Evolutionary conservation across 2,113 vertebrate species (phyloP).

Genomic region (human): DNA sequence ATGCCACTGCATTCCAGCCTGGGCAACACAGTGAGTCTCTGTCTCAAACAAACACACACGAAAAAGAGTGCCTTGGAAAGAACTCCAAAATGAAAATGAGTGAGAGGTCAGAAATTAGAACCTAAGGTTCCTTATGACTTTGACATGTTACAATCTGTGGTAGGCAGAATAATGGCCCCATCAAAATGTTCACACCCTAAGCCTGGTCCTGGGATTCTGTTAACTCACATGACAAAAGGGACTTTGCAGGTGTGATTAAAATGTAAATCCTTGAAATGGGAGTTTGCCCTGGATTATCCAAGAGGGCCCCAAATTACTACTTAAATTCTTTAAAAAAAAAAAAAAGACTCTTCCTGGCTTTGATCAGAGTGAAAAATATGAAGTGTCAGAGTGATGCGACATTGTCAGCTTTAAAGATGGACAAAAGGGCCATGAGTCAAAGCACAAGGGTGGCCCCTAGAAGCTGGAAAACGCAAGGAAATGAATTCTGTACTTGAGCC

Average conservation of each 20-base stretch:
- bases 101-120: constrained; percentile 19
- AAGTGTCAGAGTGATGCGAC: neutral
- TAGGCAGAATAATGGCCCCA: neutral
- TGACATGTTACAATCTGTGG: neutral
- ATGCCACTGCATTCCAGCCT: too few relatives aligned
- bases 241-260: neutral
- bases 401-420: neutral
- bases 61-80: neutral
- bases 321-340: neutral
- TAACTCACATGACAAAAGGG: neutral
- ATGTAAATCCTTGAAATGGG: neutral
- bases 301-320: neutral
- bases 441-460: neutral
- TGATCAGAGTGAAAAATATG: neutral
- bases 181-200: neutral
- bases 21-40: too few relatives aligned
- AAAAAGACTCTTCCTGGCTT: neutral
- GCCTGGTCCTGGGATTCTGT: neutral
- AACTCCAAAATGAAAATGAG: neutral
- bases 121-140: constrained; percentile 27
- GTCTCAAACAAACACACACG: too few relatives aligned
- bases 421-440: neutral
- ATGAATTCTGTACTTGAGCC: neutral
- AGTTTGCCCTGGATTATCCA: neutral
- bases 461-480: neutral